Evolutionary conservation across 2,888 invertebrate species (phyloP).

Genomic region (Caenorhabditis afra): DNA sequence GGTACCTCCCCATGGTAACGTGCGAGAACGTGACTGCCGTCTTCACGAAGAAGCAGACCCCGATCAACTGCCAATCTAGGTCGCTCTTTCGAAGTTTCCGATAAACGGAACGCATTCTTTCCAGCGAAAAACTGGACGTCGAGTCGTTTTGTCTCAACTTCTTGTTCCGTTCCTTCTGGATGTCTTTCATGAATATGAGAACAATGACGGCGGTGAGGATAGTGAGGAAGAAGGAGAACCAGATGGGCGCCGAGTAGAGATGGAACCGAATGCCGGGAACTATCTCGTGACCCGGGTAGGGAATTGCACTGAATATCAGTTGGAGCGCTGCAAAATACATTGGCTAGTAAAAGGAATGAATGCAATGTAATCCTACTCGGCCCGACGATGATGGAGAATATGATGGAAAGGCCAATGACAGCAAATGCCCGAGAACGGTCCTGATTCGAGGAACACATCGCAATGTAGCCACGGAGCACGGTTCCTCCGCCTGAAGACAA

Average conservation of each 20-base stretch:
- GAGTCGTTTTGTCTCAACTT: constrained; percentile 11
- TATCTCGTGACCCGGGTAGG: constrained; percentile 62
- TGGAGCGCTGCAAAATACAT: constrained; percentile 55
- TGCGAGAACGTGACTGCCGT: constrained; percentile 31
- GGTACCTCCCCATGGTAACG: constrained; percentile 20
- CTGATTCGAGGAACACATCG: constrained; percentile 21
- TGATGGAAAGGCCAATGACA: constrained; percentile 19
- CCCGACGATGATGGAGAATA: constrained; percentile 39
- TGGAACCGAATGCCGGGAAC: constrained; percentile 47
- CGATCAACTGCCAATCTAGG: constrained; percentile 37
- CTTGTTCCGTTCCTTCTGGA: neutral
- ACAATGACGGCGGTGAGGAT: constrained; percentile 19
- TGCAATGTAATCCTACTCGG: constrained; percentile 14
- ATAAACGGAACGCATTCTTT: neutral
- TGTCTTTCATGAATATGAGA: constrained; percentile 24
- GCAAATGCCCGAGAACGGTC: constrained; percentile 40
- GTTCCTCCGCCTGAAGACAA: constrained; percentile 22
- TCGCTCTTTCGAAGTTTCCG: constrained; percentile 11
- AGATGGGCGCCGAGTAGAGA: constrained; percentile 37
- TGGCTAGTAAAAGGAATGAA: no score
- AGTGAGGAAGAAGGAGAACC: constrained; percentile 33
- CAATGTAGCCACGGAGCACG: constrained; percentile 39
- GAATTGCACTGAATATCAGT: constrained; percentile 60
- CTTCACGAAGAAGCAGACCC: constrained; percentile 34
- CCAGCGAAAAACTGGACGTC: constrained; percentile 7